Base-by-base conservation (phyloP, 2,113 vertebrate species). In the Heterochromis multidens region DNA sequence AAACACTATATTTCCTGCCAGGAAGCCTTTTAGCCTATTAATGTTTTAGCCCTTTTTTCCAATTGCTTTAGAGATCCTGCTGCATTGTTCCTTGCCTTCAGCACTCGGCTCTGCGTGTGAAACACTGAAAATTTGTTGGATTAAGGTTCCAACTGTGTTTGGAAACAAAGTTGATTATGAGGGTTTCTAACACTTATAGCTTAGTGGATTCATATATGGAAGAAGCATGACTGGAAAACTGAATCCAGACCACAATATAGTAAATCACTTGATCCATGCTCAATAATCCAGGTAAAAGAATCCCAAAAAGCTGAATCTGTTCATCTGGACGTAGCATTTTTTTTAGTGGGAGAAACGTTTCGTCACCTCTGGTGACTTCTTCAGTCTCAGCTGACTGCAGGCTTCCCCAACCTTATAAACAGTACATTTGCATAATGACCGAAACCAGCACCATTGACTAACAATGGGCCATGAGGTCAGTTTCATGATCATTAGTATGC, bases 21-120 rank as follows among this genome's bases (percentile, higher is more conserved):
- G 89, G 89, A 92, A 89, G 81, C 90, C 92, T 94, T 85, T 93
- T 85, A 93, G 86, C 79, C 85, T 90, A 91, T 93, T 92, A 90
- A 80, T 27, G 17, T 82, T 88, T 88, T 79, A 84, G 85, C 77
- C 57, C 77, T 65, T 79, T 83, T 49, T 17, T 0, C 9, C 21
- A 31, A 11, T 72, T 13, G 59, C 62, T 84, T 88, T 78, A 6
- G 2, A 25, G 72, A 77, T 85, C 80, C 57, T 62, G 85, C 70
- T 12, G 33, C 88, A 89, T 92, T 90, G 86, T 81, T 89, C 76
- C 77, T 85, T 49, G 19, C 3, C 59, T 37, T 54, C 37, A 33
- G 77, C 21, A 59, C 58, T 86, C 80, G 56, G 2, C 56, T 29
- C 43, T 21, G 27, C 49, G 43, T 8, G 6, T 65, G 70, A 35